Evolutionary conservation across 2,113 vertebrate species (phyloP).

Genomic region (Sardina pilchardus): DNA sequence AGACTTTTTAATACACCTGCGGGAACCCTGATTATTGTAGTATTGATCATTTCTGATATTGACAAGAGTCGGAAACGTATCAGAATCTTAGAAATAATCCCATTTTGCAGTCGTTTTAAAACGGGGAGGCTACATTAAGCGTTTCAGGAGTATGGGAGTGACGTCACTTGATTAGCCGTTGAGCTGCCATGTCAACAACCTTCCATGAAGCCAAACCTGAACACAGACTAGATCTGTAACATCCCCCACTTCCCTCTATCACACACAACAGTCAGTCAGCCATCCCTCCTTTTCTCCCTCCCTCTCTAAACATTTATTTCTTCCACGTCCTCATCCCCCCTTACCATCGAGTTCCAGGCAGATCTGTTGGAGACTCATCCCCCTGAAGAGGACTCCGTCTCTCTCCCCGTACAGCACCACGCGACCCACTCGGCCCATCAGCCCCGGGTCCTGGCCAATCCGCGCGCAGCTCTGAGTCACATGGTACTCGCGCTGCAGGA

Average conservation of each 20-base stretch:
- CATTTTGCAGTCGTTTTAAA: too few relatives aligned
- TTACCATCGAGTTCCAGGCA: conserved; percentile 77
- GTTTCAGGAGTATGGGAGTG: background rate
- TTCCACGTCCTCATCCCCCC: background rate
- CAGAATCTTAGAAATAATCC: too few relatives aligned
- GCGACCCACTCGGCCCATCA: conserved; percentile 74
- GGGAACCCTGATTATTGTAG: too few relatives aligned
- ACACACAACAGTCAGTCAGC: background rate
- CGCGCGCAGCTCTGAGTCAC: conserved; percentile 74
- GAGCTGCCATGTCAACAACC: background rate
- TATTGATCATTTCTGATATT: too few relatives aligned
- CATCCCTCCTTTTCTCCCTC: background rate
- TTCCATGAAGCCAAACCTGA: background rate
- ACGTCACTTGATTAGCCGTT: too few relatives aligned
- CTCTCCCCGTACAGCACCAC: conserved; percentile 75
- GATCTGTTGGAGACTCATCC: conserved; percentile 78
- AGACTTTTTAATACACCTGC: too few relatives aligned
- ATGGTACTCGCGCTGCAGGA: conserved; percentile 73
- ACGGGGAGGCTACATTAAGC: too few relatives aligned
- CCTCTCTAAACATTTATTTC: background rate
- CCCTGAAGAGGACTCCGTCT: conserved; percentile 75
- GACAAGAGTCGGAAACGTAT: too few relatives aligned
- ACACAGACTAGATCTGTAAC: background rate
- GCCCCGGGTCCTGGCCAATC: conserved; percentile 67
- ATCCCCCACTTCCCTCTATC: background rate